Evolutionary conservation across 2,113 vertebrate species (phyloP), one percentile per base, ranked within the genome.

Genomic region (Callopanchax toddi): DNA sequence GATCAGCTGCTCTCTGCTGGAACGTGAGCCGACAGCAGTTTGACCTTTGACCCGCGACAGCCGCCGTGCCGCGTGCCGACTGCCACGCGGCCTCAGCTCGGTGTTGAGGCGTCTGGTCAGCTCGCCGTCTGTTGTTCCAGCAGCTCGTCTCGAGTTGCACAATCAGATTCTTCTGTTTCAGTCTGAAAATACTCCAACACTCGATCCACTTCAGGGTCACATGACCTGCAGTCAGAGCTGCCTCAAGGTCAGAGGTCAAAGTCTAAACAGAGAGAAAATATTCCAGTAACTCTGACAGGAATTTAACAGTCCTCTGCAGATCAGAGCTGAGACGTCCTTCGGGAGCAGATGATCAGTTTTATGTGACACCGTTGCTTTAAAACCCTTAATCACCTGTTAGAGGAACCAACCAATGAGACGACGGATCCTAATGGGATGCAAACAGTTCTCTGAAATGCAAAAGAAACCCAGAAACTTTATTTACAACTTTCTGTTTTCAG

Each of bases 151-250:
- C 6, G 10, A 17, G 22, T 32, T 21, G 4, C 10, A n/a, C 21
- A 37, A 21, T 23, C n/a, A n/a, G 54, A 22, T 60, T 49, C 32
- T 23, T 9, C 11, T 6, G 20, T 21, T 43, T 26, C 17, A 26
- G 39, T 15, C 12, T 20, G 53, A 78, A 71, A 65, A 69, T 53
- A 73, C 62, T 50, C 60, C 17, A 61, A 78, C 57, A 78, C 60
- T 18, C 1, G 45, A 73, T 50, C 58, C 53, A 23, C 61, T 4
- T 0, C 20, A 3, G 12, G 23, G 11, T 20, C 51, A 17, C 40
- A 9, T 34, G 49, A 69, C 32, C 46, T 44, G 53, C 36, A 18
- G 3, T 15, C 49, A 6, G 21, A 49, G 39, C 12, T 0, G 11
- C 9, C 13, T 10, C 15, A 11, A 40, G 53, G 40, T 75, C 59